Base-by-base conservation (phyloP, 2,797 vertebrate genomes). In the Protosalanx chinensis region DNA sequence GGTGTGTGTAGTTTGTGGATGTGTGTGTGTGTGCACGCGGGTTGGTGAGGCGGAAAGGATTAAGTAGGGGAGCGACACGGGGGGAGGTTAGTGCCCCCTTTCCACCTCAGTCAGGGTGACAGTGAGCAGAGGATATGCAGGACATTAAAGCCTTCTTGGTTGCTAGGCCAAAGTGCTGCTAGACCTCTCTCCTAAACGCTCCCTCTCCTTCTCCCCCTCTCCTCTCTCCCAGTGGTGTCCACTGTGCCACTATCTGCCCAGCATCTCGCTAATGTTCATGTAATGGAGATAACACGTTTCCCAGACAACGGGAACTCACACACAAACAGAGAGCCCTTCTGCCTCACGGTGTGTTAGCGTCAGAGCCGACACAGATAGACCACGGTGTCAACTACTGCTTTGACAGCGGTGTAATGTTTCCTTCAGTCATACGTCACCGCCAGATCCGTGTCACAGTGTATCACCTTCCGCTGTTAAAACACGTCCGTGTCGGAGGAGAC, bases 41-140 rank as follows among this genome's bases (percentile, higher is more conserved):
- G 79, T 82, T 76, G 82, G 84, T 87, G 80, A 81, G 74, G 71
- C 76, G 72, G 76, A 76, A 76, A 65, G 64, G 84, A 87, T 87
- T 85, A 84, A 75, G 75, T 75, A 77, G 77, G 74, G 64, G 84
- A 86, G 68, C 84, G 78, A 83, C 76, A 10, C 67, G 79, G 81
- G 81, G 76, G 73, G 79, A 75, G 74, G 80, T 79, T n/a, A 16
- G 85, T 72, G 74, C 66, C 68, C 60, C 75, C 76, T 53, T n/a
- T n/a, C 51, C 51, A 53, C 51, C 51, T 53, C 51, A 18, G 3
- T n/a, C 77, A 79, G 82, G 68, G 15, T 79, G 79, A 78, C 75
- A 72, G 73, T 30, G 27, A 53, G 66, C 37, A 6, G 63, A 41
- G 32, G 33, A 41, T 62, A 37, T 71, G 62, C 64, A 46, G 62